Conservation (phyloP, 2,888 invertebrate species). For the Malthinus flaveolus region DNA sequence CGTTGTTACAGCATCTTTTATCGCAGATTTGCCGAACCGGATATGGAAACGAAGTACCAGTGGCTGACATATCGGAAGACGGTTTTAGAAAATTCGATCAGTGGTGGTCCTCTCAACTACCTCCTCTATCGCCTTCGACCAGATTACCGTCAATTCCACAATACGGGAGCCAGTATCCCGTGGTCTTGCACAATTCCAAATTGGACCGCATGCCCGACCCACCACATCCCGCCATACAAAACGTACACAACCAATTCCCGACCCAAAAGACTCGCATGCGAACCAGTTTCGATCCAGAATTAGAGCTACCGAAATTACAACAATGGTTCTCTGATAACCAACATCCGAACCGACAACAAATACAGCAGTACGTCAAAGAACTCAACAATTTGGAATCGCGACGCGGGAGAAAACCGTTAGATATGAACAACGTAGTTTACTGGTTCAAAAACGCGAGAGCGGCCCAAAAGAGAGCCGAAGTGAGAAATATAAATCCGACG, state of each 20-base stretch:
- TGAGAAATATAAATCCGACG: constrained; percentile 63
- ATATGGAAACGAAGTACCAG: constrained; percentile 66
- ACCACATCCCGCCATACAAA: constrained; percentile 75
- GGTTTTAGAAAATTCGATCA: constrained; percentile 86
- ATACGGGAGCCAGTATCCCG: constrained; percentile 58
- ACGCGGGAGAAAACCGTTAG: constrained; percentile 88
- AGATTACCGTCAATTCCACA: constrained; percentile 54
- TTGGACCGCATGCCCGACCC: constrained; percentile 59
- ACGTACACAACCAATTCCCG: constrained; percentile 74
- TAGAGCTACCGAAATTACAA: constrained; percentile 94
- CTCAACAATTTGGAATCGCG: constrained; percentile 91
- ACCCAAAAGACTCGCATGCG: constrained; percentile 93
- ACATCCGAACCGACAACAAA: constrained; percentile 95
- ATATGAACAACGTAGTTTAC: constrained; percentile 94
- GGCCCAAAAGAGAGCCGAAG: constrained; percentile 89
- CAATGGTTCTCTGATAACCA: constrained; percentile 97
- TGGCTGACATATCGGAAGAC: constrained; percentile 79
- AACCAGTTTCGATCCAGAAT: constrained; percentile 95
- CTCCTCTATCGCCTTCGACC: constrained; percentile 57
- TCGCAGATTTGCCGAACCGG: constrained; percentile 83
- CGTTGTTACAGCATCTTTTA: constrained; percentile 68
- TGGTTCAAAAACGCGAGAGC: constrained; percentile 99
- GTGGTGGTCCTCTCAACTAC: constrained; percentile 83
- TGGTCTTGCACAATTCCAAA: constrained; percentile 52
- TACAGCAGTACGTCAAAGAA: constrained; percentile 93